Conservation (phyloP, 1,140 invertebrate species). For the Marisa cornuarietis region DNA sequence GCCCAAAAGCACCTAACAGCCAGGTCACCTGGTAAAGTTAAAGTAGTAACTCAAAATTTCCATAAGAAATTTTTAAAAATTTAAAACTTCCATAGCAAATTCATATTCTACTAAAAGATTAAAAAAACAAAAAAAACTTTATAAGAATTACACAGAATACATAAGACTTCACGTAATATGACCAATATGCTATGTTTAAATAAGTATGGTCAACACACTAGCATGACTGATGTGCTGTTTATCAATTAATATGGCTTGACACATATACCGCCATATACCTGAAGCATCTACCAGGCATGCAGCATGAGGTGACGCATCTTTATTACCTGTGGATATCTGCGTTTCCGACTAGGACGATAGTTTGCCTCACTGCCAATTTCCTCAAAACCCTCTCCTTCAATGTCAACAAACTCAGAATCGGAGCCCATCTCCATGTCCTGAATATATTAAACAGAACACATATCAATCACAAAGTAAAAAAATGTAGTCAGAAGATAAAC, state of each 20-base stretch:
- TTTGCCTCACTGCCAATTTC: conserved; percentile 37
- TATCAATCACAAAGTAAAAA: too few species aligned
- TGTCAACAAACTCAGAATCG: conserved; percentile 77
- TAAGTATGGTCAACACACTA: too few species aligned
- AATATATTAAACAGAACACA: not conserved
- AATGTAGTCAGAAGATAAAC: too few species aligned
- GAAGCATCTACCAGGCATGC: conserved; percentile 17
- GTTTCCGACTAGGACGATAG: conserved; percentile 35
- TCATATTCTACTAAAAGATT: too few species aligned
- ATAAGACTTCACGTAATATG: too few species aligned
- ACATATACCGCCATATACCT: not conserved
- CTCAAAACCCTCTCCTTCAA: conserved; percentile 49
- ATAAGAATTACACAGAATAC: too few species aligned
- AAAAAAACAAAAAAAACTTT: too few species aligned
- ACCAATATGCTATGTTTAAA: not conserved
- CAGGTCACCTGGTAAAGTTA: too few species aligned
- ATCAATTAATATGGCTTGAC: not conserved
- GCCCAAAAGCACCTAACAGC: too few species aligned
- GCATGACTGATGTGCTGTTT: not conserved
- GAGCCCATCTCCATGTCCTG: conserved; percentile 58
- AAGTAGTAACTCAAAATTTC: too few species aligned
- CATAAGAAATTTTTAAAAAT: too few species aligned
- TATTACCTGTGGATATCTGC: conserved; percentile 15
- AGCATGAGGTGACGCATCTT: conserved; percentile 26
- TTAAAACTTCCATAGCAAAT: too few species aligned